Base-by-base conservation (phyloP, 2,113 vertebrate genomes). In the Papio anubis region DNA sequence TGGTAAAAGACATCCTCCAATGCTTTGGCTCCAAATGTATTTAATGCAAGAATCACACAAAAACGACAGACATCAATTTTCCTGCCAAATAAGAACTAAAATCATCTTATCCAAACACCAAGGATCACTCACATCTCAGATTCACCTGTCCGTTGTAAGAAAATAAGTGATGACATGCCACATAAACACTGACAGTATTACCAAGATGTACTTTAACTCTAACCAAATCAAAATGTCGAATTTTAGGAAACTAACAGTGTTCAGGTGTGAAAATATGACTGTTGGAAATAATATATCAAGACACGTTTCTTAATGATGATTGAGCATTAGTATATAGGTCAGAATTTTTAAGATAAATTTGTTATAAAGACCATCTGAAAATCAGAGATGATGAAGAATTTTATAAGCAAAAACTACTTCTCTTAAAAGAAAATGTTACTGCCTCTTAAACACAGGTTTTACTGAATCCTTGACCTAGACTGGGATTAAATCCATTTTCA, bases 231-330 rank as follows among this genome's bases (percentile, higher is more conserved):
- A 94, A 97, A 91, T 75, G 18, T 59, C 66, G 48, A 82, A 86
- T 88, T 96, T 93, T 64, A 72, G 61, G 35, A 96, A 96, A 93
- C 88, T 93, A 97, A 87, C 11, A 82, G 9, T 50, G 8, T 45
- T 96, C 50, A 91, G 25, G 6, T 72, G 94, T 76, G 50, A 95
- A 95, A 84, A 86, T 57, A 75, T 30, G 13, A 79, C 10, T 68
- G 43, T 0, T 94, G 23, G 20, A 95, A 16, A 96, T 61, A 96
- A 78, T 16, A 82, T 20, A 89, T 66, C 38, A 70, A 95, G 96
- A 93, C 45, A 90, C 73, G 89, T 40, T 83, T 83, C 83, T 73
- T 66, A 87, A 66, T 72, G 27, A 85, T 48, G 50, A 95, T 40
- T 10, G 81, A 79, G 21, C 8, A 64, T 17, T 66, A 81, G 5